Evolutionary conservation across 2,113 vertebrate genomes (phyloP).

Genomic region (Thunnus thynnus): DNA sequence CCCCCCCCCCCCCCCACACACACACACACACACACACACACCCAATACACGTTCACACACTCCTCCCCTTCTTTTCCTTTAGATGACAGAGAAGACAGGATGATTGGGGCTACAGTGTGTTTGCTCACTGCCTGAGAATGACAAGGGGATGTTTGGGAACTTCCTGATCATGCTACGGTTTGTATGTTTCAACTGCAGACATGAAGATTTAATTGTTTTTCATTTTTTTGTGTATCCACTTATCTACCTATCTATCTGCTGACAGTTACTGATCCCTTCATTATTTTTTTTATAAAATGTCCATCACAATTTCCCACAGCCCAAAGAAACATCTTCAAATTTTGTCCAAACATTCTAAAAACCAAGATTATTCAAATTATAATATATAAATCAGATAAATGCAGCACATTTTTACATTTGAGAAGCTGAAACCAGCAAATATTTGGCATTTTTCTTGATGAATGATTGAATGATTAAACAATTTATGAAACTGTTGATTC

Average conservation of each 20-base stretch:
- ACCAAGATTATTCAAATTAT: too few relatives aligned
- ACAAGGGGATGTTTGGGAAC: slow-evolving; percentile 57
- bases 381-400: neutral
- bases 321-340: too few relatives aligned
- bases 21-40: slow-evolving; percentile 16
- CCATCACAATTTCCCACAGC: too few relatives aligned
- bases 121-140: slow-evolving; percentile 54
- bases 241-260: neutral
- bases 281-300: neutral
- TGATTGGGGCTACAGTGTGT: slow-evolving; percentile 65
- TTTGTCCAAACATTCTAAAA: too few relatives aligned
- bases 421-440: neutral
- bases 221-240: neutral
- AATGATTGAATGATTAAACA: neutral
- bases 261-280: neutral
- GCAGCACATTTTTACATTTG: neutral
- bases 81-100: slow-evolving; percentile 64
- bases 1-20: neutral
- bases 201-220: neutral
- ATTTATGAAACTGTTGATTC: neutral
- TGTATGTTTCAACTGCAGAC: slow-evolving; percentile 10
- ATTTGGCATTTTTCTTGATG: too few relatives aligned
- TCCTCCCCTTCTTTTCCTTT: slow-evolving; percentile 37
- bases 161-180: slow-evolving; percentile 38
- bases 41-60: slow-evolving; percentile 21